Base-by-base conservation (phyloP, 2,888 invertebrate species). In the Eilema depressum region DNA sequence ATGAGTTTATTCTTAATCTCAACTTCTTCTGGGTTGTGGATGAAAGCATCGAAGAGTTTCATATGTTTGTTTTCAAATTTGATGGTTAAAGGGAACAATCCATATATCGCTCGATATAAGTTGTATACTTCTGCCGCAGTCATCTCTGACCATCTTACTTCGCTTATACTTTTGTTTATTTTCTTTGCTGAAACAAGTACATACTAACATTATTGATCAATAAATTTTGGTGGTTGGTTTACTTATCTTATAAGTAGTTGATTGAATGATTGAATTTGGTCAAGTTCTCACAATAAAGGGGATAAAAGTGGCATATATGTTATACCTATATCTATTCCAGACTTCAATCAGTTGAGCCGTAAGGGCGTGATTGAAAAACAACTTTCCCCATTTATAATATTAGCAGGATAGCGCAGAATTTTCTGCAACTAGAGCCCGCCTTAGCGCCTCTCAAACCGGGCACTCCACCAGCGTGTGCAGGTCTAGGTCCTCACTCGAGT, bases 121-220 rank as follows among this genome's bases (percentile, higher is more conserved):
- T 98, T 97, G 86, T 97, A 97, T 17, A 98, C 92, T 85, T 97
- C 92, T 56, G 81, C 81, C 1, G 97, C 96, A 33, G 93, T 94
- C 96, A 97, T 96, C 65, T 93, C 89, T 2, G 94, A 84, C 98
- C 98, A 98, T 80, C 96, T 91, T 12, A 98, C 94, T 83, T 95
- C 91, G 63, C 97, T 96, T 79, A 97, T 95, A 69, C 90, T 88
- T 71, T 96, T 92, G 33, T 95, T 94, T 71, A 98, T 95, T 96
- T 97, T 98, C 74, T 97, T 98, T 59, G 98, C 98, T 98, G 88
- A 77, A 96, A 96, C 63, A 82, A 78, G 37, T 63, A 79, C 71
- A 56, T 41, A 71, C 4, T 14, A n/a, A 25, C 0, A 53, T 53
- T 53, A 53, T 2, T n/a, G n/a, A 53, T 10, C 8, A n/a, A 37